phyloP scores from a whole-genome alignment of 2,888 invertebrate genomes.

The Nesidiocoris tenuis region DNA sequence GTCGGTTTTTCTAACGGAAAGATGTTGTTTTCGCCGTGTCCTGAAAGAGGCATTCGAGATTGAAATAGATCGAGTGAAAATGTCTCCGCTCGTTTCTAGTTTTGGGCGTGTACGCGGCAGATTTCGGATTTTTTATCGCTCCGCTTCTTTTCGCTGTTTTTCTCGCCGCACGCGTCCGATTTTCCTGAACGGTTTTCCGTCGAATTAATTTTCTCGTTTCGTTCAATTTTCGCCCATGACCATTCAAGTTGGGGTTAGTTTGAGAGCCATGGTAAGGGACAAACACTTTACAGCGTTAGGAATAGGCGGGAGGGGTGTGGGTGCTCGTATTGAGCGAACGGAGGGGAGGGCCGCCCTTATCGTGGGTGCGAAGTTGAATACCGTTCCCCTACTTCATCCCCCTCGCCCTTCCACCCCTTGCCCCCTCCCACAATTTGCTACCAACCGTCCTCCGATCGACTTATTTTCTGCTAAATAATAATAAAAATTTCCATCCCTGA shows the following conservation, averaged over 20 bases:
- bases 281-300: neutral
- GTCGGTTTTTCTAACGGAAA: neutral
- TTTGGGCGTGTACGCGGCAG: neutral
- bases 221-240: neutral
- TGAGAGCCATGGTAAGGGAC: neutral
- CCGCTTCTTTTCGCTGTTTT: neutral
- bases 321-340: slow-evolving; percentile 37
- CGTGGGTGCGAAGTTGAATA: slow-evolving; percentile 36
- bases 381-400: slow-evolving; percentile 4
- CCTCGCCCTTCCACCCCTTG: neutral
- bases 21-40: neutral
- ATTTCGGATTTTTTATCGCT: too few relatives aligned
- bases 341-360: slow-evolving; percentile 15
- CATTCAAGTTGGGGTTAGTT: neutral
- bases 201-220: neutral
- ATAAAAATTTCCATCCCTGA: too few relatives aligned
- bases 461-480: neutral
- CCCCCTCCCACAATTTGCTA: neutral
- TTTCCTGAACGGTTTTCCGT: neutral
- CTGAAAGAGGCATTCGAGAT: too few relatives aligned
- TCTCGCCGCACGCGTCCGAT: neutral
- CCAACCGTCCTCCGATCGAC: neutral
- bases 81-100: neutral
- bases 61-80: too few relatives aligned
- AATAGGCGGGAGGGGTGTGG: neutral